Conservation (phyloP, 2,797 vertebrate genomes). For the Coluber constrictor region DNA sequence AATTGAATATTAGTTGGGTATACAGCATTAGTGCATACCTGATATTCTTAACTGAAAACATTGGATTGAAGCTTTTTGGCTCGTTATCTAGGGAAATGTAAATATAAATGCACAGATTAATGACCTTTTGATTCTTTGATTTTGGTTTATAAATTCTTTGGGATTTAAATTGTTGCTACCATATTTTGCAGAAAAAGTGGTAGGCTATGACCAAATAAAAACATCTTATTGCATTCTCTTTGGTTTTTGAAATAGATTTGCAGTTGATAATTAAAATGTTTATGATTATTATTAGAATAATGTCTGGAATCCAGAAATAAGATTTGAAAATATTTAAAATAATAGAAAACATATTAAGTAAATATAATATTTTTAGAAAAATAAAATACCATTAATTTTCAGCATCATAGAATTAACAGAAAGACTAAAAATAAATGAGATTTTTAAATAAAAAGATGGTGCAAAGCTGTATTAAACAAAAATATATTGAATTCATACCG, state of each 20-base stretch:
- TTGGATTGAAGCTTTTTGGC: constrained; percentile 18
- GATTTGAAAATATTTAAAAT: not conserved
- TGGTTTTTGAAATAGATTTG: constrained; percentile 7
- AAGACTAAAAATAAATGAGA: not conserved
- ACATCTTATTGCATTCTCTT: not conserved
- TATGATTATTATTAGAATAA: not conserved
- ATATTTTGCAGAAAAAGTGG: not conserved
- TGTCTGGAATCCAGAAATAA: not conserved
- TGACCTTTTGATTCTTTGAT: not conserved
- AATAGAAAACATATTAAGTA: not conserved
- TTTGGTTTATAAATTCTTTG: not conserved
- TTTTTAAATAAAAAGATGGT: not conserved
- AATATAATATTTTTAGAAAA: not conserved
- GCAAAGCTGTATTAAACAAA: not conserved
- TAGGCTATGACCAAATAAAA: constrained; percentile 4
- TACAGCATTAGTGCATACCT: not conserved
- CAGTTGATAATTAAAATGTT: not conserved
- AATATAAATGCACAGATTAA: not conserved
- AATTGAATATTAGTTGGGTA: not conserved
- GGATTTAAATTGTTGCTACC: constrained; percentile 13
- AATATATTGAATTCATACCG: not conserved
- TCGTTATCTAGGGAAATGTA: constrained; percentile 29
- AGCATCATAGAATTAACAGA: not conserved
- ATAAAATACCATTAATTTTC: not conserved
- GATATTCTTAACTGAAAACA: not conserved